These are phyloP conservation scores for Lethenteron reissneri DNA, from an alignment of 2,113 vertebrate genomes.

Conservation along the genomic window DNA sequence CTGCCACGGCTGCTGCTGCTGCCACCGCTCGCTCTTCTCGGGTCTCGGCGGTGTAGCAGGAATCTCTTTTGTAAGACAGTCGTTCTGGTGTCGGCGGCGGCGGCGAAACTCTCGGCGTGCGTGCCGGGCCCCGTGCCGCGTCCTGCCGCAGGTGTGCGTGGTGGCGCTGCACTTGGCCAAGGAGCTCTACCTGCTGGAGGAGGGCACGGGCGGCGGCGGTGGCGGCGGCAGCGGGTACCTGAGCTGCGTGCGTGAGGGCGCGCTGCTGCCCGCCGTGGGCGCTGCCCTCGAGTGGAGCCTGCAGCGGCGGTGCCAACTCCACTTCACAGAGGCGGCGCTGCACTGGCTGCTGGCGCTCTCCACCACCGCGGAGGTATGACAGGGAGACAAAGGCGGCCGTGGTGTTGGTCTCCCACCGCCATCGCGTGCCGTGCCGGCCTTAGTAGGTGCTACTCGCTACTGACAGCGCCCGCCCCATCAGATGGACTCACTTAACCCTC, in stretches of 20 bases:
- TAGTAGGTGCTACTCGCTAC: too few species aligned
- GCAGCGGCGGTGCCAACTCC: slow-evolving; percentile 65
- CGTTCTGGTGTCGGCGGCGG: neutral
- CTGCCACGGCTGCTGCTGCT: too few species aligned
- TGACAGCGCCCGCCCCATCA: too few species aligned
- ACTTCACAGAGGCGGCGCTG: slow-evolving; percentile 65
- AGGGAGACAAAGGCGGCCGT: too few species aligned
- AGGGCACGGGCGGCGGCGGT: slow-evolving; percentile 12
- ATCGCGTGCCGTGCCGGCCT: too few species aligned
- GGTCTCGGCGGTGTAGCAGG: neutral
- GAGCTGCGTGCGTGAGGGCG: slow-evolving; percentile 52
- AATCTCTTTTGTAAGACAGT: neutral
- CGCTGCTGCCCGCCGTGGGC: slow-evolving; percentile 56
- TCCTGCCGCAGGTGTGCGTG: slow-evolving; percentile 51
- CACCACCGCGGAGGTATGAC: slow-evolving; percentile 60
- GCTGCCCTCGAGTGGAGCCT: slow-evolving; percentile 73
- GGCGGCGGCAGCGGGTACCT: slow-evolving; percentile 62
- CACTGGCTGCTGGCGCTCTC: slow-evolving; percentile 76
- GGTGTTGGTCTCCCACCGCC: too few species aligned
- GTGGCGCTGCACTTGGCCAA: slow-evolving; percentile 72
- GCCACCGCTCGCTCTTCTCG: neutral
- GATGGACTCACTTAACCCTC: too few species aligned
- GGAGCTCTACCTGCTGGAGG: slow-evolving; percentile 67
- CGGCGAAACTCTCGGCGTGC: neutral
- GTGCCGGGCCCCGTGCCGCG: neutral